Conservation (phyloP, 2,113 vertebrate species). For the Chaenogobius annularis region DNA sequence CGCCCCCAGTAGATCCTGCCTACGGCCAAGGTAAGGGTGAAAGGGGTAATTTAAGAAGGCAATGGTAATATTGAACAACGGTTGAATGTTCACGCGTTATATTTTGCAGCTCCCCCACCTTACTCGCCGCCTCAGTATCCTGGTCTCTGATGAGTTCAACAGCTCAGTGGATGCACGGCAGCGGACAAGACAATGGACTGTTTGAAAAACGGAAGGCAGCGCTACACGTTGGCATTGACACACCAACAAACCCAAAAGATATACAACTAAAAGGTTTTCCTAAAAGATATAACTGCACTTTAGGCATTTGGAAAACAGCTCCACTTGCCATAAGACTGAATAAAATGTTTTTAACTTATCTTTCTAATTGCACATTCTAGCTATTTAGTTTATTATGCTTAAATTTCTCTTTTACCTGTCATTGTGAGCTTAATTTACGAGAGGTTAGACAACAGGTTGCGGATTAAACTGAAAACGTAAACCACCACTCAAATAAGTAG, state of each 20-base stretch:
- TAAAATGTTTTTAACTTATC: not conserved
- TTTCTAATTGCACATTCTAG: not conserved
- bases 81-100: not conserved
- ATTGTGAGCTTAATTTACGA: not conserved
- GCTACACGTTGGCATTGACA: constrained; percentile 18
- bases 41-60: not conserved
- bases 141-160: constrained; percentile 66
- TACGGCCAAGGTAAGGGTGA: constrained; percentile 72
- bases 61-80: not conserved
- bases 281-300: not conserved
- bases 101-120: constrained; percentile 76
- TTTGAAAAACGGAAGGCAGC: constrained; percentile 41
- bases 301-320: not conserved
- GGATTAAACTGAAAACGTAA: not conserved
- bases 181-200: constrained; percentile 45
- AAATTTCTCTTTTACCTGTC: too few relatives aligned
- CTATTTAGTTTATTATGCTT: not conserved
- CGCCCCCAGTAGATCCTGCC: constrained; percentile 62
- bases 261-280: constrained; percentile 1
- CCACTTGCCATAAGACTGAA: not conserved
- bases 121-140: constrained; percentile 80
- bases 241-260: constrained; percentile 18
- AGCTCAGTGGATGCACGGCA: constrained; percentile 19
- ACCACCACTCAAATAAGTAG: not conserved
- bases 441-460: not conserved